phyloP scores from a whole-genome alignment of 2,113 vertebrate species.

The Eulemur macaco region DNA sequence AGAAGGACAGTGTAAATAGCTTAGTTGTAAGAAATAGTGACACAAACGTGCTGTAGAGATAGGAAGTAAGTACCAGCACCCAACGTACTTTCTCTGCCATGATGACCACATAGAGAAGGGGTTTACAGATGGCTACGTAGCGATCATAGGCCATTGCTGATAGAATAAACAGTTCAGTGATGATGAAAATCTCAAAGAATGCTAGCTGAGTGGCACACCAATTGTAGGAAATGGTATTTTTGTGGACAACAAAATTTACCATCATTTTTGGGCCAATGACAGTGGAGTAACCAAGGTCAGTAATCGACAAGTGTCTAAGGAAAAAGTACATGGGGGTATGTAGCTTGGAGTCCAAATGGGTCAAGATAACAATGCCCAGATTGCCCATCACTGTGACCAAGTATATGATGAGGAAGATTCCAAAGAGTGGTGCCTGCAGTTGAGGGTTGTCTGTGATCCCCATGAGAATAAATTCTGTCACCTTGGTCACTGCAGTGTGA shows the following conservation, averaged over 20 bases:
- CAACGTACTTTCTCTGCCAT: slow-evolving; percentile 23
- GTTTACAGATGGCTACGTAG: slow-evolving; percentile 73
- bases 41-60: slow-evolving; percentile 54
- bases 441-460: slow-evolving; percentile 58
- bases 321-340: slow-evolving; percentile 81
- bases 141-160: slow-evolving; percentile 69
- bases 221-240: slow-evolving; percentile 70
- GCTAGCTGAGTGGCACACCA: slow-evolving; percentile 59
- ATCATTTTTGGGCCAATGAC: slow-evolving; percentile 75
- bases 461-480: slow-evolving; percentile 70
- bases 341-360: slow-evolving; percentile 58
- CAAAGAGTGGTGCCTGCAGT: slow-evolving; percentile 65
- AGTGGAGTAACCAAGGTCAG: slow-evolving; percentile 81
- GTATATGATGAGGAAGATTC: slow-evolving; percentile 66
- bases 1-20: slow-evolving; percentile 56
- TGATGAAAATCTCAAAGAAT: slow-evolving; percentile 72
- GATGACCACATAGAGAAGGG: slow-evolving; percentile 62
- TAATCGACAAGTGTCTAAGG: slow-evolving; percentile 77
- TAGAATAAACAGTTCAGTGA: slow-evolving; percentile 64
- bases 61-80: slow-evolving; percentile 1
- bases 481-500: background rate
- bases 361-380: slow-evolving; percentile 50
- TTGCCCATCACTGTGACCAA: slow-evolving; percentile 67
- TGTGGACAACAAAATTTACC: slow-evolving; percentile 49
- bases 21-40: slow-evolving; percentile 58